These are phyloP conservation scores for Glyptemys insculpta DNA, from an alignment of 2,797 vertebrate species.

Conservation along the genomic window DNA sequence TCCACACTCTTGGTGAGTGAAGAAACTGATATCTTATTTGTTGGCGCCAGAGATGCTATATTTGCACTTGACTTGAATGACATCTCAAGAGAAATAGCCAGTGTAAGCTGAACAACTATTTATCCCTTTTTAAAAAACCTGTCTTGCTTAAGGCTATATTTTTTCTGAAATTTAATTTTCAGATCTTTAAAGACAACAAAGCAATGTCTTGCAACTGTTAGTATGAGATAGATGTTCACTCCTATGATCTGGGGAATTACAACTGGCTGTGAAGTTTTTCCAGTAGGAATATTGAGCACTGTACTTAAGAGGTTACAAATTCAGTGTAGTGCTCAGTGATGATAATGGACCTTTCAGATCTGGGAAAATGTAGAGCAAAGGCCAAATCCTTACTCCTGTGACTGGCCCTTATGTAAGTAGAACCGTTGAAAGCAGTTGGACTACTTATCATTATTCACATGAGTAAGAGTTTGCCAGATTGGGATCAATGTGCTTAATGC, in stretches of 20 bases:
- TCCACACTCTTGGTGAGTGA: slow-evolving; percentile 83
- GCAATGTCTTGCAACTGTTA: not conserved
- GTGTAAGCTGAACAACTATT: slow-evolving; percentile 67
- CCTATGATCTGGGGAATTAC: not conserved
- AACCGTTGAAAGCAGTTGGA: not conserved
- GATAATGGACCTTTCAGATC: not conserved
- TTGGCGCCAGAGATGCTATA: slow-evolving; percentile 85
- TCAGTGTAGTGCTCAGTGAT: not conserved
- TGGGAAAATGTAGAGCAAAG: not conserved
- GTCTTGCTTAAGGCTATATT: not conserved
- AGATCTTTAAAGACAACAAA: not conserved
- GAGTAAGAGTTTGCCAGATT: not conserved
- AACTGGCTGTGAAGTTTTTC: not conserved
- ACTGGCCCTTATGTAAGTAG: not conserved
- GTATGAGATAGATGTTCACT: not conserved
- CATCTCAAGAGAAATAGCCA: slow-evolving; percentile 75
- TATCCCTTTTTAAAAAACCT: not conserved
- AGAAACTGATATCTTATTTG: slow-evolving; percentile 79
- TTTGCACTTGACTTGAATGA: slow-evolving; percentile 83
- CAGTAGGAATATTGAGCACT: not conserved
- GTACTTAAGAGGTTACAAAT: not conserved
- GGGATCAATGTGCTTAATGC: not conserved
- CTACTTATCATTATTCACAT: not conserved
- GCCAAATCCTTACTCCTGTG: not conserved
- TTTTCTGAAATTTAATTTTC: not conserved